Conservation (phyloP, 2,888 invertebrate species). For the Sarcophaga carnaria region DNA sequence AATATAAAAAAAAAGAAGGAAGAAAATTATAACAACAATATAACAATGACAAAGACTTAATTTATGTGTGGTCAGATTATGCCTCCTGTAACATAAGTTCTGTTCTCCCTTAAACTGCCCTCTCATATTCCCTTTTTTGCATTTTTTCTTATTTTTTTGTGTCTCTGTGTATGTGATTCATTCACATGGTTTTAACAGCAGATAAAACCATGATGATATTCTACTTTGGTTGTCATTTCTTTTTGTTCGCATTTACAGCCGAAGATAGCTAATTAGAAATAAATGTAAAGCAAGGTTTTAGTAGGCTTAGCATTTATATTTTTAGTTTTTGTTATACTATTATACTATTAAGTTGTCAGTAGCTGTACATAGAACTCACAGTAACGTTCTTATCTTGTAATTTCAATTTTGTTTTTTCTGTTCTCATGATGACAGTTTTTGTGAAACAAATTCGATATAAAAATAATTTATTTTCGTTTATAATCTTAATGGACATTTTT, state of each 20-base stretch:
- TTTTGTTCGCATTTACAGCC: background rate
- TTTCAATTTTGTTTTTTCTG: background rate
- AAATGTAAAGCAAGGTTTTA: background rate
- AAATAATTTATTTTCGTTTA: background rate
- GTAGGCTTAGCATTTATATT: too few relatives aligned
- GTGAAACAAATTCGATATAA: background rate
- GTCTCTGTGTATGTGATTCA: background rate
- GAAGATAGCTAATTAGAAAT: background rate
- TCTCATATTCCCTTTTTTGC: background rate
- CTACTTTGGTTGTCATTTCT: background rate
- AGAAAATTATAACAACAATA: too few relatives aligned
- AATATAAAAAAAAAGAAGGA: background rate
- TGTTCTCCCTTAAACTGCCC: background rate
- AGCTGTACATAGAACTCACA: too few relatives aligned
- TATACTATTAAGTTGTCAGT: background rate
- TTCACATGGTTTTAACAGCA: background rate
- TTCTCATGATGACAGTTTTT: background rate
- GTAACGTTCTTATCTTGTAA: background rate
- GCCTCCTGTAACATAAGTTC: slow-evolving; percentile 24
- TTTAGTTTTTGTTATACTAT: background rate
- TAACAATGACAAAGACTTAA: slow-evolving; percentile 15
- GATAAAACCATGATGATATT: slow-evolving; percentile 11
- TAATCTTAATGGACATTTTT: background rate
- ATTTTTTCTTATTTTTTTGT: background rate
- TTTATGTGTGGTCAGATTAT: slow-evolving; percentile 60